Base-by-base conservation (phyloP, 2,797 vertebrate genomes). In the Octomys mimax region DNA sequence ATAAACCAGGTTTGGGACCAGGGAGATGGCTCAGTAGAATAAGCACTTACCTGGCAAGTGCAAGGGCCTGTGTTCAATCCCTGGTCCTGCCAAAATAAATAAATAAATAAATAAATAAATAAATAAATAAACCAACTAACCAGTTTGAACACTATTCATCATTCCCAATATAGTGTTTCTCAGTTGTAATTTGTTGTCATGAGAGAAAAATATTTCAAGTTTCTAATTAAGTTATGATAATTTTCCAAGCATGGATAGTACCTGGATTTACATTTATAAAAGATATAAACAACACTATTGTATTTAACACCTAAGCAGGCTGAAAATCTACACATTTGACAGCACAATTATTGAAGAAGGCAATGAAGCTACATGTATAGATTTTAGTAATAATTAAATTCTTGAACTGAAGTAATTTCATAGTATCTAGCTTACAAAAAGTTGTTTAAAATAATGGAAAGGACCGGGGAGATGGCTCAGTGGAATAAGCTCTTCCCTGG, bases 331-430 rank as follows among this genome's bases (percentile, higher is more conserved):
- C 21, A 92, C 70, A 75, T 89, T n/a, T 92, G 46, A 42, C 13
- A 84, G 84, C 2, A 88, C 78, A 82, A 18, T 52, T 64, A 57
- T 13, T 42, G 49, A 81, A 87, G 54, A 36, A 78, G 2, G 70
- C 33, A 52, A 54, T 91, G 31, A 28, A 6, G 90, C 64, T 4
- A 66, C 2, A 33, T 22, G 36, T 82, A 54, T 19, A n/a, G 70
- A 87, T 68, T 85, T 94, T 75, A 64, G 12, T 59, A 92, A 31
- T 49, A 90, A 49, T 36, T 26, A 16, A 83, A 61, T 86, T 81
- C 14, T 79, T 78, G 54, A 77, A 73, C 39, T 70, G 24, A 75
- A 81, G 9, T 57, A 86, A 78, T 68, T 94, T 68, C 5, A 80
- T 80, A 46, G 46, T 80, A 68, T 70, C 33, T 18, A n/a, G 12